Base-by-base conservation (phyloP, 2,797 vertebrate genomes). In the Gastrophryne carolinensis region DNA sequence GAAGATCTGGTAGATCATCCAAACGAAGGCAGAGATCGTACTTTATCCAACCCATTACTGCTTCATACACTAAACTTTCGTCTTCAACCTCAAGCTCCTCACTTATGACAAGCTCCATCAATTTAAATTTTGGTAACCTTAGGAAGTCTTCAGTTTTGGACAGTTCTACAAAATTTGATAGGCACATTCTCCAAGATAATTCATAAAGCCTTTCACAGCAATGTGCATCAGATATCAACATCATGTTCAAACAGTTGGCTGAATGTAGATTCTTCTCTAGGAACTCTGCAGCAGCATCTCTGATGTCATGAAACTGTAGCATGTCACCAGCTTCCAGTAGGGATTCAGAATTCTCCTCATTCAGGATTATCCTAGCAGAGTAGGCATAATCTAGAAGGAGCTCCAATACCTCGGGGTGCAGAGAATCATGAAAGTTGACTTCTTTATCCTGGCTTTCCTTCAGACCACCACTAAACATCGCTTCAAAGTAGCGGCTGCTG, bases 11-110 rank as follows among this genome's bases (percentile, higher is more conserved):
- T 49, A 94, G 86, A 80, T 93, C 89, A 1, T 82, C 81, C 70
- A 89, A 87, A 70, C 93, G 81, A 21, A 71, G 80, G 49, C 85
- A 89, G 76, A 90, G 86, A 82, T 94, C 92, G 0, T 90, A 89
- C 64, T 91, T 92, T 19, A 95, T 91, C 93, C 93, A 95, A 82
- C 92, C 91, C 1, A 94, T 92, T 0, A 93, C 92, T 0, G 93
- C 92, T 84, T 94, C 93, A 9, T 93, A 95, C 66, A 90, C 93
- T 54, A 94, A 85, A 65, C 90, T 91, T 85, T 95, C 93, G 2
- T 94, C 93, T 79, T 95, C 93, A 50, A 93, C 92, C 83, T 95
- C 92, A 77, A 94, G 86, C 32, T 95, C 93, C 62, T 95, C 93
- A 0, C 93, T 94, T 63, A 92, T 89, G 76, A 93, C 89, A 17